These are phyloP conservation scores for Hypena proboscidalis DNA, from an alignment of 2,888 invertebrate genomes.

Conservation along the genomic window DNA sequence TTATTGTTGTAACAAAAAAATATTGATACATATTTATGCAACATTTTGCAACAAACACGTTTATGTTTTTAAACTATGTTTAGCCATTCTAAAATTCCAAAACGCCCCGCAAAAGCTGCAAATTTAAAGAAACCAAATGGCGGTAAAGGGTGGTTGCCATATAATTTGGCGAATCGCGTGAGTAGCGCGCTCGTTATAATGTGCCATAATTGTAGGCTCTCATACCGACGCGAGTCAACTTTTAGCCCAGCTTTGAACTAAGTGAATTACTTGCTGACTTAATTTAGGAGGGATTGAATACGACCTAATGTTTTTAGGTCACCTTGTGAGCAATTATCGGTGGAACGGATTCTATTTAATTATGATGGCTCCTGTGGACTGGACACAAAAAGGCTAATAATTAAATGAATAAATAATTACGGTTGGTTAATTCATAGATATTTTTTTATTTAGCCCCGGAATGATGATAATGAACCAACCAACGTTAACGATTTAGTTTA, in stretches of 20 bases:
- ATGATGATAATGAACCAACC: too few relatives aligned
- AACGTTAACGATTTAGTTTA: too few relatives aligned
- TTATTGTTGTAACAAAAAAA: too few relatives aligned
- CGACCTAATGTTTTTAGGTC: constrained; percentile 22
- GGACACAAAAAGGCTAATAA: too few relatives aligned
- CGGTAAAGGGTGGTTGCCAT: background rate
- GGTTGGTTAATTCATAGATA: too few relatives aligned
- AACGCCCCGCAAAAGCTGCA: background rate
- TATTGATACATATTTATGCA: too few relatives aligned
- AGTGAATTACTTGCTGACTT: constrained; percentile 37
- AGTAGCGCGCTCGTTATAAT: constrained; percentile 29
- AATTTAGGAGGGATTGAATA: constrained; percentile 28
- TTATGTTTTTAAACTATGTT: too few relatives aligned
- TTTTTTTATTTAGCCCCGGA: too few relatives aligned
- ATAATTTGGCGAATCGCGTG: constrained; percentile 36
- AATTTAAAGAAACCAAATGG: constrained; percentile 7
- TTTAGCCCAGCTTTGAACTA: constrained; percentile 14
- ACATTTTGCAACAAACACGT: too few relatives aligned
- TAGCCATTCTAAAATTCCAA: background rate
- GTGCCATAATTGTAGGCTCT: constrained; percentile 27
- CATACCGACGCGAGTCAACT: constrained; percentile 34
- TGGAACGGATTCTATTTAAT: too few relatives aligned
- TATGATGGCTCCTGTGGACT: too few relatives aligned
- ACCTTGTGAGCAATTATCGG: constrained; percentile 8
- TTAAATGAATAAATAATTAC: too few relatives aligned